Conservation (phyloP, 2,888 invertebrate species). For the Sesia bembeciformis region DNA sequence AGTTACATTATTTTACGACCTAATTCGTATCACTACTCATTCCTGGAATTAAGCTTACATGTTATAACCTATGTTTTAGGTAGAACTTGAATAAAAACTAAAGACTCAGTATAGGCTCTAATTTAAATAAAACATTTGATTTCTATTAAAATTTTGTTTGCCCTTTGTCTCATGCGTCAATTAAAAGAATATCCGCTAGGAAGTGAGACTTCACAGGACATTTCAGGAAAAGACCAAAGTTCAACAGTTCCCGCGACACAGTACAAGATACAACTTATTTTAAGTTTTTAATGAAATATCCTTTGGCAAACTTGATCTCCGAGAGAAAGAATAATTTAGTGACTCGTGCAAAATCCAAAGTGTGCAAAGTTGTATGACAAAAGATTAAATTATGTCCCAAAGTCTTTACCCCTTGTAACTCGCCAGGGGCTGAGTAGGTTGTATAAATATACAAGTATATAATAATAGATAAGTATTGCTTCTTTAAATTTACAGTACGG, state of each 20-base stretch:
- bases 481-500: background rate
- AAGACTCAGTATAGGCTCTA: no score
- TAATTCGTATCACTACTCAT: no score
- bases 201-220: background rate
- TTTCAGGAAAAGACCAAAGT: background rate
- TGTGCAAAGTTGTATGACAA: slow-evolving; percentile 14
- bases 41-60: no score
- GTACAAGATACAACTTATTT: slow-evolving; percentile 49
- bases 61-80: no score
- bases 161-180: no score
- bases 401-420: background rate
- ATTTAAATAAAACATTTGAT: no score
- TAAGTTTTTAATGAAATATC: slow-evolving; percentile 64
- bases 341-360: slow-evolving; percentile 13
- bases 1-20: no score
- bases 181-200: no score
- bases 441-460: background rate
- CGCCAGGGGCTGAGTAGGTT: background rate
- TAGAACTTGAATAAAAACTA: no score
- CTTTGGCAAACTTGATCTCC: slow-evolving; percentile 42
- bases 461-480: background rate
- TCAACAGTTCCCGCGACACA: slow-evolving; percentile 14
- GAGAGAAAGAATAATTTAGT: slow-evolving; percentile 17
- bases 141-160: no score
- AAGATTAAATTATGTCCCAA: slow-evolving; percentile 38